These are phyloP conservation scores for Cosmia pyralina DNA, from an alignment of 2,888 invertebrate species.

Conservation along the genomic window DNA sequence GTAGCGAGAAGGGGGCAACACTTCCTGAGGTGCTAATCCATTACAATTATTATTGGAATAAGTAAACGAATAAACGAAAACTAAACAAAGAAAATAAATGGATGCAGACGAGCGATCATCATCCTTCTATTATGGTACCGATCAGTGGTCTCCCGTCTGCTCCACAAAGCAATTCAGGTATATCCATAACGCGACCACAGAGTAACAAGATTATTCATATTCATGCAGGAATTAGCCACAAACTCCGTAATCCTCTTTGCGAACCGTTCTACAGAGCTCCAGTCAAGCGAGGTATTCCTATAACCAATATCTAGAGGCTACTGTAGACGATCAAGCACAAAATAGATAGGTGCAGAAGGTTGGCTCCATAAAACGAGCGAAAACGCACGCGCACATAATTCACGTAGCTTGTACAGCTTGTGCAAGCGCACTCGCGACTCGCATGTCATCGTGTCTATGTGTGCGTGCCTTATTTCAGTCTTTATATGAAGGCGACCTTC, in stretches of 20 bases:
- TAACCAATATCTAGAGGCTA: slow-evolving; percentile 36
- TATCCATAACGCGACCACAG: slow-evolving; percentile 7
- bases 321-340: neutral
- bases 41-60: neutral
- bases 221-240: slow-evolving; percentile 33
- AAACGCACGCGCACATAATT: neutral
- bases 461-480: neutral
- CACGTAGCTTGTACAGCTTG: neutral
- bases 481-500: neutral
- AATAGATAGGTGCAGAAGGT: neutral
- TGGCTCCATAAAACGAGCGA: neutral
- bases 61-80: neutral
- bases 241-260: slow-evolving; percentile 43
- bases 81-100: too few species aligned
- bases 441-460: neutral
- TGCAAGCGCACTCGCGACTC: neutral
- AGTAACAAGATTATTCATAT: slow-evolving; percentile 49
- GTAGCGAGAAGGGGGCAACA: too few species aligned
- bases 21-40: too few species aligned
- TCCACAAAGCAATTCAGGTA: neutral
- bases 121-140: neutral
- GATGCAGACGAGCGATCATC: neutral
- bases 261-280: slow-evolving; percentile 17
- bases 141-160: neutral
- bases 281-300: slow-evolving; percentile 30